Conservation (phyloP, 2,797 vertebrate genomes). For the Channallabes apus region DNA sequence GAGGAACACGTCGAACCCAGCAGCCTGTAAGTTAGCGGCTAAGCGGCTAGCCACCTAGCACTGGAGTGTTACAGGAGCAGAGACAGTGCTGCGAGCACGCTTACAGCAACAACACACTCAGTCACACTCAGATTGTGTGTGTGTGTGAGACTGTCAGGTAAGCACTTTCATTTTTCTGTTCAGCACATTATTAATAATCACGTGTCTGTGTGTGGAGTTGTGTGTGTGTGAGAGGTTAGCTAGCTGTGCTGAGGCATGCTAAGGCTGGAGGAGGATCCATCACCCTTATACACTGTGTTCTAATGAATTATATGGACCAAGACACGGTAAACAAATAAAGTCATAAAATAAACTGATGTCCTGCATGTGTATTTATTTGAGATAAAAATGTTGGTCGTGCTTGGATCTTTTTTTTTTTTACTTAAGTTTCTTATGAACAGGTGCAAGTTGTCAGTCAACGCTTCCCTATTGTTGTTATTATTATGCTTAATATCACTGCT, state of each 20-base stretch:
- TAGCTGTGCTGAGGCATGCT: background rate
- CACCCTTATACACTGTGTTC: background rate
- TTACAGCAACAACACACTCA: background rate
- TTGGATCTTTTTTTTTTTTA: background rate
- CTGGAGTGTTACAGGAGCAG: background rate
- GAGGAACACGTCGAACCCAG: background rate
- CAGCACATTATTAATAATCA: background rate
- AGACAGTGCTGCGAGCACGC: no score
- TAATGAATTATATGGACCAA: background rate
- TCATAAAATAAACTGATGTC: background rate
- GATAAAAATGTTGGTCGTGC: background rate
- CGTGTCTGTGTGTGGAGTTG: background rate
- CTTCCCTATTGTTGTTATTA: no score
- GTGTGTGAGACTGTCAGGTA: background rate
- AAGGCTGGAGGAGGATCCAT: background rate
- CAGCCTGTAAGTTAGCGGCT: constrained; percentile 6
- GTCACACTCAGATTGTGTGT: background rate
- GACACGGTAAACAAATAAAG: background rate
- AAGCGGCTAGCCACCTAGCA: background rate
- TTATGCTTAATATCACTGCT: no score
- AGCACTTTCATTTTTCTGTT: background rate
- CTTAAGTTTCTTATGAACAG: background rate
- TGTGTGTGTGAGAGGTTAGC: background rate
- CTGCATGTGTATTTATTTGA: background rate
- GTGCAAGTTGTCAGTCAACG: no score